Conservation (phyloP, 2,888 invertebrate genomes). For the Conchocele bisecta region DNA sequence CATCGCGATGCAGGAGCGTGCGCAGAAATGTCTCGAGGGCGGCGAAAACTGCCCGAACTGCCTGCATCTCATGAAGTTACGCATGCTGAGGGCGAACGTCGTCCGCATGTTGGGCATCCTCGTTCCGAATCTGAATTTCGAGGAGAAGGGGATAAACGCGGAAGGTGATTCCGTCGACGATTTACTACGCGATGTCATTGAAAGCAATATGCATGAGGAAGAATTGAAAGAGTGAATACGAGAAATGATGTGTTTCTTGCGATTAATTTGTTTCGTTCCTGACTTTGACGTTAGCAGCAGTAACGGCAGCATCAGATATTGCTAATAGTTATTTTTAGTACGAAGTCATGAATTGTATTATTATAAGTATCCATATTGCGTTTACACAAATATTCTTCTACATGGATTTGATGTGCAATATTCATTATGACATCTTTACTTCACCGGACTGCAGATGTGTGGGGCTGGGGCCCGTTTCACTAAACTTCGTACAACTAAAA, state of each 20-base stretch:
- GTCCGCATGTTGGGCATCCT: slow-evolving; percentile 81
- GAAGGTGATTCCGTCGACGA: slow-evolving; percentile 81
- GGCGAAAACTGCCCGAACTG: slow-evolving; percentile 70
- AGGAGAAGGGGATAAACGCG: slow-evolving; percentile 80
- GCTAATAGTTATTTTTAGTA: background rate
- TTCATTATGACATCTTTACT: too few species aligned
- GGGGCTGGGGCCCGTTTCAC: too few species aligned
- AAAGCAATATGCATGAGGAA: slow-evolving; percentile 79
- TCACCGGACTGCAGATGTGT: too few species aligned
- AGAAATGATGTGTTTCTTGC: background rate
- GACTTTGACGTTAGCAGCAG: background rate
- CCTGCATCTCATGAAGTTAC: slow-evolving; percentile 75
- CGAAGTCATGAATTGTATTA: too few species aligned
- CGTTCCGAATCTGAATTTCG: slow-evolving; percentile 81
- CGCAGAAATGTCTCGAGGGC: slow-evolving; percentile 40
- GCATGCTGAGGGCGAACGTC: slow-evolving; percentile 78
- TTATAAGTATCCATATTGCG: too few species aligned
- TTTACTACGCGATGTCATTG: slow-evolving; percentile 81
- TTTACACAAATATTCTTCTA: too few species aligned
- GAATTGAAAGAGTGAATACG: slow-evolving; percentile 65
- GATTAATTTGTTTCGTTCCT: background rate
- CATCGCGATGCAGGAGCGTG: slow-evolving; percentile 56
- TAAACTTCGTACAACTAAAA: too few species aligned
- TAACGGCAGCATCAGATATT: background rate
- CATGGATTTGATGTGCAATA: too few species aligned